phyloP scores from a whole-genome alignment of 2,888 invertebrate genomes.

The Acleris literana region DNA sequence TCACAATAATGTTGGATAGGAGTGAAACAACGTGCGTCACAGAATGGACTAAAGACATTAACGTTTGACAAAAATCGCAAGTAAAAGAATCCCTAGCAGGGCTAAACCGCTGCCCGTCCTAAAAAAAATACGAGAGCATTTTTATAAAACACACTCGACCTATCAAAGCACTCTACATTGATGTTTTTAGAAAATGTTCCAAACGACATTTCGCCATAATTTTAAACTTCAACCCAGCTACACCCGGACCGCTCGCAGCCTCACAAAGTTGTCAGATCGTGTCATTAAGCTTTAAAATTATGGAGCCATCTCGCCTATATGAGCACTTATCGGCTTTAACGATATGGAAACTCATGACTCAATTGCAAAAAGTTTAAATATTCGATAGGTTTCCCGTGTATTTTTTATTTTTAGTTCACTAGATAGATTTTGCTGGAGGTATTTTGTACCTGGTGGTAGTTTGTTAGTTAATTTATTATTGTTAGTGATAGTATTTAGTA shows the following conservation, averaged over 20 bases:
- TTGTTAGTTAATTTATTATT: too few relatives aligned
- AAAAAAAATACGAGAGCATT: too few relatives aligned
- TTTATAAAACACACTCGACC: too few relatives aligned
- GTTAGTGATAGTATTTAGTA: too few relatives aligned
- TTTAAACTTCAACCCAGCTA: conserved; percentile 47
- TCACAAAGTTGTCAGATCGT: conserved; percentile 52
- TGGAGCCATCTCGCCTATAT: conserved; percentile 49
- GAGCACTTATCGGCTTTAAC: conserved; percentile 44
- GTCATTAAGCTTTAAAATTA: conserved; percentile 57
- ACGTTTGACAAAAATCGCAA: too few relatives aligned
- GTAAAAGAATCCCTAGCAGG: too few relatives aligned
- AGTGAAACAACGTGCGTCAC: too few relatives aligned
- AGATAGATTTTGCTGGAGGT: not conserved
- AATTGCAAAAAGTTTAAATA: conserved; percentile 49
- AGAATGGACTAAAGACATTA: too few relatives aligned
- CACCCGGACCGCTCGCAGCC: conserved; percentile 39
- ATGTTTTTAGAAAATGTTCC: not conserved
- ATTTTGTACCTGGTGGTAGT: too few relatives aligned
- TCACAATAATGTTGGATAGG: too few relatives aligned
- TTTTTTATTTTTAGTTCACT: conserved; percentile 1
- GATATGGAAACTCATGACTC: conserved; percentile 47
- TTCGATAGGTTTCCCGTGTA: conserved; percentile 20
- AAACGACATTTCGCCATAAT: conserved; percentile 24
- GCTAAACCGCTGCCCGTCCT: too few relatives aligned
- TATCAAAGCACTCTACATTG: too few relatives aligned